Percentiles rank a stretch among this genome's conserved stretches.
These are phyloP conservation scores for Anhinga anhinga DNA, from an alignment of 2,113 vertebrate species.

Conservation along the genomic window DNA sequence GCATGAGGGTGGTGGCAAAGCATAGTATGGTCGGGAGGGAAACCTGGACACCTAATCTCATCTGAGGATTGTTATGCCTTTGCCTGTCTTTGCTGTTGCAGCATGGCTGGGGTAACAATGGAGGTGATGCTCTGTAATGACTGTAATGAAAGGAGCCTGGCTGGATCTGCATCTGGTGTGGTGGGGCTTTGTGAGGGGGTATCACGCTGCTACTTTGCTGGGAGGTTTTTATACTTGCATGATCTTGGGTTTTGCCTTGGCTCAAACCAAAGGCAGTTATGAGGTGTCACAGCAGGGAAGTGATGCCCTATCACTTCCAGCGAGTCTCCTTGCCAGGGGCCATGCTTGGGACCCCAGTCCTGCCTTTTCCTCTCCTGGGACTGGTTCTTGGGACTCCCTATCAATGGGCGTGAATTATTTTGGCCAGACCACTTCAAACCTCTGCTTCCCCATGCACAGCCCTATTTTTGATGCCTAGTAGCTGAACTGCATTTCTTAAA, in stretches of 20 bases:
- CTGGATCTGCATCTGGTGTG: background rate
- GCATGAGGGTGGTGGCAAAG: background rate
- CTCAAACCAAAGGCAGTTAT: background rate
- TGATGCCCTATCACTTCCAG: fast-evolving
- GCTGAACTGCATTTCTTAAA: background rate
- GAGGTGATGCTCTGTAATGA: background rate
- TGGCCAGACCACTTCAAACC: background rate
- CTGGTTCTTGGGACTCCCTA: background rate
- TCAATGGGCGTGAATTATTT: background rate
- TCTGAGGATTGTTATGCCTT: fast-evolving
- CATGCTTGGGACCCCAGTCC: background rate
- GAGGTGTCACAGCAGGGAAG: fast-evolving
- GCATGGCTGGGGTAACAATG: fast-evolving
- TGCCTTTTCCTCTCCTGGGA: background rate
- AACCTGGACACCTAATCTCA: background rate
- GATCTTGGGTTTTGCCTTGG: background rate
- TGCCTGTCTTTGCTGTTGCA: background rate
- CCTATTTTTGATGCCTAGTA: background rate
- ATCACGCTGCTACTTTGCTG: background rate
- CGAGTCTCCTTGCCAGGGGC: background rate
- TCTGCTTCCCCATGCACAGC: background rate
- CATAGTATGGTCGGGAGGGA: background rate
- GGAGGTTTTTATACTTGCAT: background rate
- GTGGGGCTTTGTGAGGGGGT: fast-evolving
- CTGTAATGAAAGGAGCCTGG: too few species aligned